Percentiles rank a stretch among this genome's conserved stretches.
Conservation (phyloP, 2,113 vertebrate genomes). For the Irena cyanogastra region DNA sequence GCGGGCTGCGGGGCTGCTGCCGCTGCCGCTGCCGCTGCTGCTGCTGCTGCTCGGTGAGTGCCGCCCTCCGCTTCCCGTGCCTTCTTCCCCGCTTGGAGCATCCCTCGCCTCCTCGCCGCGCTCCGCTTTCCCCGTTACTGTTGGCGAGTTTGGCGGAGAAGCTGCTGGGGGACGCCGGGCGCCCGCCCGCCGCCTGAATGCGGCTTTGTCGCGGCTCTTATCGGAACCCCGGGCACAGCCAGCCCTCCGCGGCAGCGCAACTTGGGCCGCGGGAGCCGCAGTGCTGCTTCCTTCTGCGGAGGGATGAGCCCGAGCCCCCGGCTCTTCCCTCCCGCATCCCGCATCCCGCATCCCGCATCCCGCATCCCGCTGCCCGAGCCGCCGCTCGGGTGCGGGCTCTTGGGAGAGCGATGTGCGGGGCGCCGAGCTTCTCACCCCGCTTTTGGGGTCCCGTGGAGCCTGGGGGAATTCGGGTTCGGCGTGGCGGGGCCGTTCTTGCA, state of each 20-base stretch:
- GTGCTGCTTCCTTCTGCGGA: not conserved
- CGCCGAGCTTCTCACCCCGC: fast-evolving
- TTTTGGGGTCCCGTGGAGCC: fast-evolving
- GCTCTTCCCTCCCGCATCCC: not conserved
- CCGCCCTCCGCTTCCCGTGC: not conserved
- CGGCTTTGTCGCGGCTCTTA: too few species aligned
- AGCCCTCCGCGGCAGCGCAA: not conserved
- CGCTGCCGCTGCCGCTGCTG: not conserved
- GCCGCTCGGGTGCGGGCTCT: not conserved
- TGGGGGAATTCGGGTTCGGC: fast-evolving
- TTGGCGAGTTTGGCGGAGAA: not conserved
- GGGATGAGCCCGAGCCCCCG: not conserved
- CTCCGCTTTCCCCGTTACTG: fast-evolving
- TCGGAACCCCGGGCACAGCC: not conserved
- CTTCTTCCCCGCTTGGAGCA: not conserved
- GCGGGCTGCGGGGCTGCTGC: constrained; percentile 2
- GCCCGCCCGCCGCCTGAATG: fast-evolving
- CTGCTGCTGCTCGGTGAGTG: constrained; percentile 17
- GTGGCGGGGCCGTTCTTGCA: not conserved
- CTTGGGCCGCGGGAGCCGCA: not conserved
- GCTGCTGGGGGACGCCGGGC: fast-evolving
- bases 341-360: too few species aligned
- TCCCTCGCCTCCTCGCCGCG: not conserved
- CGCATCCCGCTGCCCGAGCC: not conserved
- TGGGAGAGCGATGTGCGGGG: not conserved